Conservation (phyloP, 2,888 invertebrate genomes). For the Holacanthella duospinosa region DNA sequence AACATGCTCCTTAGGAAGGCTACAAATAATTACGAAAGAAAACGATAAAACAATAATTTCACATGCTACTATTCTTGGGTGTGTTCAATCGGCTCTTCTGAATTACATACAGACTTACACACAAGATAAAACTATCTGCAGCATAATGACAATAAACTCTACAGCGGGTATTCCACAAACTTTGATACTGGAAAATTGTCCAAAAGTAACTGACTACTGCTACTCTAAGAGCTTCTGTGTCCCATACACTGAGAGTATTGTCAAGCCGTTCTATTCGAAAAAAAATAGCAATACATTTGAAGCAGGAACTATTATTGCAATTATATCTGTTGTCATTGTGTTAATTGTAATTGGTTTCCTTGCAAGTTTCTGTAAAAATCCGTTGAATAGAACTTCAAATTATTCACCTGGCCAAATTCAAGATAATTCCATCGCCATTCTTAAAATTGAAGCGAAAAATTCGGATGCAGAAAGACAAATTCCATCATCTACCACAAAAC, state of each 20-base stretch:
- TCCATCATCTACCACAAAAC: too few species aligned
- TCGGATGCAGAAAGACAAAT: too few species aligned
- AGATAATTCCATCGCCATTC: too few species aligned
- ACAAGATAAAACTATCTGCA: conserved; percentile 9
- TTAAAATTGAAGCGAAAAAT: too few species aligned
- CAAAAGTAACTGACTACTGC: conserved; percentile 26
- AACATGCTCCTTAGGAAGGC: conserved; percentile 28
- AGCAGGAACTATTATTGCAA: conserved; percentile 20
- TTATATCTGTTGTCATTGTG: conserved; percentile 22
- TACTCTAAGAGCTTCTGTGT: conserved; percentile 24
- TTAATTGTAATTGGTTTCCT: conserved; percentile 19
- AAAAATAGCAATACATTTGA: conserved; percentile 13
- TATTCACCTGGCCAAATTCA: conserved; percentile 4
- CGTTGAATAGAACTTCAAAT: conserved; percentile 22
- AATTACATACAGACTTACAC: conserved; percentile 10
- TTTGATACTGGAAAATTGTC: conserved; percentile 31
- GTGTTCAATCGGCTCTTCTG: conserved; percentile 24
- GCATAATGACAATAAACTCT: neutral
- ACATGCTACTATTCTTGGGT: conserved; percentile 33
- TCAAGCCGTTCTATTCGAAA: conserved; percentile 19
- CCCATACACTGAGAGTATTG: conserved; percentile 18
- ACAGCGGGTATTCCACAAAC: conserved; percentile 17
- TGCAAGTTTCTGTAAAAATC: conserved; percentile 21
- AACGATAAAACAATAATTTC: conserved; percentile 9
- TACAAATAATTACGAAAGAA: conserved; percentile 18